phyloP scores from a whole-genome alignment of 2,888 invertebrate genomes.

The Monopis laevigella region DNA sequence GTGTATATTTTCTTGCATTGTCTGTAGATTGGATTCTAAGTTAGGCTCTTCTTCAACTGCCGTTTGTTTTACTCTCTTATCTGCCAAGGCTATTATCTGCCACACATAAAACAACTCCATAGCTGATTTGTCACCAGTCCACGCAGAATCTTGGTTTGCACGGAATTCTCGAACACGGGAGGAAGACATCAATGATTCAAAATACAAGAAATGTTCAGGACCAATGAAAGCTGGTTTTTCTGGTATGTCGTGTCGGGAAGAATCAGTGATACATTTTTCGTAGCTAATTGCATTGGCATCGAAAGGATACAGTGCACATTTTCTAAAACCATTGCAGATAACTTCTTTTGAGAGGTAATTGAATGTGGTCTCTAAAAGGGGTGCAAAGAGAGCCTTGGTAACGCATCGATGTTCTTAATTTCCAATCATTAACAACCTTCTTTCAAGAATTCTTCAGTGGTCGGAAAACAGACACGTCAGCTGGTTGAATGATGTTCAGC shows the following conservation, averaged over 20 bases:
- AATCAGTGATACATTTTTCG: constrained; percentile 15
- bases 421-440: constrained; percentile 13
- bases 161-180: constrained; percentile 18
- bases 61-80: constrained; percentile 14
- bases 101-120: constrained; percentile 19
- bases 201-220: constrained; percentile 20
- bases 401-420: constrained; percentile 12
- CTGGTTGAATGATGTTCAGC: constrained; percentile 17
- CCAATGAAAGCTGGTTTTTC: constrained; percentile 17
- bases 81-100: constrained; percentile 16
- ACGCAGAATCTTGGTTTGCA: constrained; percentile 17
- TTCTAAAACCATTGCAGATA: constrained; percentile 14
- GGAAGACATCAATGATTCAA: constrained; percentile 19
- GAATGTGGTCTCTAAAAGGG: constrained; percentile 11
- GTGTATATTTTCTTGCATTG: constrained; percentile 17
- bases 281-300: constrained; percentile 15
- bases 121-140: constrained; percentile 18
- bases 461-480: constrained; percentile 17
- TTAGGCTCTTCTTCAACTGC: constrained; percentile 14
- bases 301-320: constrained; percentile 10
- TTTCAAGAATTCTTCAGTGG: constrained; percentile 16
- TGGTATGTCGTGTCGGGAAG: constrained; percentile 16
- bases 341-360: constrained; percentile 11
- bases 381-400: constrained; percentile 15
- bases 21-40: constrained; percentile 14